Base-by-base conservation (phyloP, 2,113 vertebrate species). In the Corydoras sp. region DNA sequence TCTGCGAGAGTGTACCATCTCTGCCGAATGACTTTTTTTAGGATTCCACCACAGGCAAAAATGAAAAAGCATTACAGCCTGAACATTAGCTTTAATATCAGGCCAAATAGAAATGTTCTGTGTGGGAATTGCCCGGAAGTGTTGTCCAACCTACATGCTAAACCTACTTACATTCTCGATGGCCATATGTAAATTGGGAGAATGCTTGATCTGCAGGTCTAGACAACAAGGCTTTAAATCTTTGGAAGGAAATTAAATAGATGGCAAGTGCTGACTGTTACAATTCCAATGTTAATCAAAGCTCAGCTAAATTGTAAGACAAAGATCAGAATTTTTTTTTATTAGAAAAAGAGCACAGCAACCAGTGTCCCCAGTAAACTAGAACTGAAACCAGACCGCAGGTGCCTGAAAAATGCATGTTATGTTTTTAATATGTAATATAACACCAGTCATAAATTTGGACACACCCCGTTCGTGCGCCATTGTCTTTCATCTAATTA, bases 51-150 rank as follows among this genome's bases (percentile, higher is more conserved):
- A 68, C 72, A 62, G 15, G 24, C 9, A 53, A 15, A 31, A 62
- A 11, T 18, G 83, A 78, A 84, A 80, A 69, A 84, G 82, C 83
- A 91, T 91, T 91, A 90, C 88, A 83, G 85, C 85, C 64, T 76
- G 85, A 87, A 86, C 85, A 89, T 89, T 80, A 82, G 85, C 76
- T 77, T 81, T 86, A 86, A 79, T 85, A 77, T 77, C 85, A 86
- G 82, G 86, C 77, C 51, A 83, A 75, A 86, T 83, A 66, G 81
- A 84, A 90, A 86, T 78, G 89, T 87, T 88, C 87, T 81, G 82
- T 51, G 69, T 58, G 14, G 72, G 29, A 49, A 53, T 66, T 43
- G 68, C 55, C 55, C 60, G 1, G 9, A 58, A 74, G 32, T 30
- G 13, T 62, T 65, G n/a, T 60, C 31, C 10, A 74, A 63, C 58